Conservation (phyloP, 2,888 invertebrate species). For the Drosophila borealis region DNA sequence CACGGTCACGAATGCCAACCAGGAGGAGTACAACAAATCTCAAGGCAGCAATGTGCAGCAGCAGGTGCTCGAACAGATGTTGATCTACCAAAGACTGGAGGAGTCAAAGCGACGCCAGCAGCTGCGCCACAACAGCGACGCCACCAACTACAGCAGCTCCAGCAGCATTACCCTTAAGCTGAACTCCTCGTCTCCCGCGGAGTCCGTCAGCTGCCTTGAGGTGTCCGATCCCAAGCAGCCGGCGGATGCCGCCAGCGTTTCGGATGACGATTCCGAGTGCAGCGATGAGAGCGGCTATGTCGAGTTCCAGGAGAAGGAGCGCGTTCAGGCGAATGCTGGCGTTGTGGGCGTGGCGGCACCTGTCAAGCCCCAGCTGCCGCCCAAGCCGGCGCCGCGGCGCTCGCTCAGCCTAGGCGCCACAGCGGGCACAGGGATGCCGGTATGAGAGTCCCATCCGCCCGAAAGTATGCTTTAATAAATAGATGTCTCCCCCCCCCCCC, state of each 20-base stretch:
- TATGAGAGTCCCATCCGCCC: conserved; percentile 46
- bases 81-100: conserved; percentile 75
- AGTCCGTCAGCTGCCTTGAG: conserved; percentile 61
- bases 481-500: conserved; percentile 35
- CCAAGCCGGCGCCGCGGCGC: conserved; percentile 79
- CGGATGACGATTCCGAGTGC: conserved; percentile 89
- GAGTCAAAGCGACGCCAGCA: conserved; percentile 66
- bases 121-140: conserved; percentile 75
- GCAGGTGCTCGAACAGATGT: conserved; percentile 69
- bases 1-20: conserved; percentile 87
- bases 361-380: conserved; percentile 60
- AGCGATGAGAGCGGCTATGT: conserved; percentile 97
- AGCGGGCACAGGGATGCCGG: conserved; percentile 57
- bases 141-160: conserved; percentile 82
- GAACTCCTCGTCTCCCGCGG: conserved; percentile 64
- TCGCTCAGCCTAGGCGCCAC: conserved; percentile 49
- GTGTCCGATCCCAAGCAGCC: conserved; percentile 34
- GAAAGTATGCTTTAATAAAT: conserved; percentile 59
- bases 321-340: conserved; percentile 34
- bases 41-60: conserved; percentile 49
- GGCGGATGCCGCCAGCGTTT: conserved; percentile 25
- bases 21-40: conserved; percentile 83
- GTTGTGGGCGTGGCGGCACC: conserved; percentile 21
- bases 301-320: conserved; percentile 87
- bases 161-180: conserved; percentile 82